phyloP scores from a whole-genome alignment of 1,140 invertebrate genomes.

The Zaprionus tsacasi region DNA sequence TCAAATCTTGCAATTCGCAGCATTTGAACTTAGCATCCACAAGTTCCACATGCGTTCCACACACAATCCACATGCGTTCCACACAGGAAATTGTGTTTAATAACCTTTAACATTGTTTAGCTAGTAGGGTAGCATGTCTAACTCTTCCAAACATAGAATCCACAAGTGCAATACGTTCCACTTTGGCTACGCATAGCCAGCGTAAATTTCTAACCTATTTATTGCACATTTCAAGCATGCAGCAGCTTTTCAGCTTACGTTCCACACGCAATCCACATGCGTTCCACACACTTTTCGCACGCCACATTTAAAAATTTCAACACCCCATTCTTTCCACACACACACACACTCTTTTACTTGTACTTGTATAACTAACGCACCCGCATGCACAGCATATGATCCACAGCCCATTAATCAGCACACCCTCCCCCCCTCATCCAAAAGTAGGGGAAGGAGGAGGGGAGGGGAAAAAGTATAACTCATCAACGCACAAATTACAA shows the following conservation, averaged over 20 bases:
- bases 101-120: background rate
- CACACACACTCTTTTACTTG: background rate
- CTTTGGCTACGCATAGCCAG: background rate
- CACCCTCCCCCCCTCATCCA: background rate
- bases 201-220: background rate
- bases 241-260: background rate
- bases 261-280: conserved; percentile 2
- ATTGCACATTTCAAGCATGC: background rate
- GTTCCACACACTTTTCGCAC: background rate
- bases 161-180: background rate
- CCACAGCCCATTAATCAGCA: conserved; percentile 72
- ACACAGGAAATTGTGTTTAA: background rate
- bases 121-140: background rate
- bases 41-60: conserved; percentile 12
- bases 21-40: conserved; percentile 3
- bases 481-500: conserved; percentile 80
- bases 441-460: background rate
- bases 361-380: conserved; percentile 44
- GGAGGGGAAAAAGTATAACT: conserved; percentile 61
- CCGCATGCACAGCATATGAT: conserved; percentile 52
- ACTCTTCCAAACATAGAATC: background rate
- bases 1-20: too few relatives aligned
- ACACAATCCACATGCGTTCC: background rate
- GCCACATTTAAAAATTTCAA: conserved; percentile 25
- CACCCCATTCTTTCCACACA: background rate